Evolutionary conservation across 1,140 invertebrate genomes (phyloP).

Genomic region (Battus philenor): DNA sequence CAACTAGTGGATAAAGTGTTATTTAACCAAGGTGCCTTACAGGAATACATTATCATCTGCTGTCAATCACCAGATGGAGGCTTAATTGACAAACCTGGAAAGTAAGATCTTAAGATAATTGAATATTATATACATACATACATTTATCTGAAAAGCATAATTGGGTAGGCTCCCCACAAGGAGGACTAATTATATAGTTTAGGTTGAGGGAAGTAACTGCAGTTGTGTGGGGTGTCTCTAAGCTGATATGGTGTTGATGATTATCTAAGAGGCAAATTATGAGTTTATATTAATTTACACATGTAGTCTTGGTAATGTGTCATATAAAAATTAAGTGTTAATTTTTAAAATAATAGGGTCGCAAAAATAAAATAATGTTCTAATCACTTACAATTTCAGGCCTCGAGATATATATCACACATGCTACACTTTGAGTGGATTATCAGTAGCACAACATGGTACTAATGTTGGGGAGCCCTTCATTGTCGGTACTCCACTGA

Average conservation of each 20-base stretch:
- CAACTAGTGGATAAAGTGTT: slow-evolving; percentile 79
- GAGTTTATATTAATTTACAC: no score
- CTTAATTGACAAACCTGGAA: slow-evolving; percentile 96
- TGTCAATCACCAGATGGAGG: slow-evolving; percentile 95
- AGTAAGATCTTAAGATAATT: slow-evolving; percentile 78
- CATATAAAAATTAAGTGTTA: no score
- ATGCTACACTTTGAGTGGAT: slow-evolving; percentile 96
- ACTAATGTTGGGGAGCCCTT: slow-evolving; percentile 72
- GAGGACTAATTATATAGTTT: no score
- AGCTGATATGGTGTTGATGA: no score
- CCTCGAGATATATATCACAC: slow-evolving; percentile 96
- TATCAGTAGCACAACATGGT: slow-evolving; percentile 94
- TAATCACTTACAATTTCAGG: slow-evolving; percentile 75
- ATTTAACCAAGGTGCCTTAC: slow-evolving; percentile 90
- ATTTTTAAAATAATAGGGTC: no score
- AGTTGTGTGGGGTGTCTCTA: no score
- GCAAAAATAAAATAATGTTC: not conserved
- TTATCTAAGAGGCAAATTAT: no score
- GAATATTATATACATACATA: slow-evolving; percentile 1
- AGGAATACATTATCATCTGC: slow-evolving; percentile 96
- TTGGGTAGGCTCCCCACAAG: no score
- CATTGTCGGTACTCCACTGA: slow-evolving; percentile 53
- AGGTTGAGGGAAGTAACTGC: no score
- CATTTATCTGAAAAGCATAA: no score
- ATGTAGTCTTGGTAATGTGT: no score